Base-by-base conservation (phyloP, 2,797 vertebrate species). In the Pangasius sanitwongsei region DNA sequence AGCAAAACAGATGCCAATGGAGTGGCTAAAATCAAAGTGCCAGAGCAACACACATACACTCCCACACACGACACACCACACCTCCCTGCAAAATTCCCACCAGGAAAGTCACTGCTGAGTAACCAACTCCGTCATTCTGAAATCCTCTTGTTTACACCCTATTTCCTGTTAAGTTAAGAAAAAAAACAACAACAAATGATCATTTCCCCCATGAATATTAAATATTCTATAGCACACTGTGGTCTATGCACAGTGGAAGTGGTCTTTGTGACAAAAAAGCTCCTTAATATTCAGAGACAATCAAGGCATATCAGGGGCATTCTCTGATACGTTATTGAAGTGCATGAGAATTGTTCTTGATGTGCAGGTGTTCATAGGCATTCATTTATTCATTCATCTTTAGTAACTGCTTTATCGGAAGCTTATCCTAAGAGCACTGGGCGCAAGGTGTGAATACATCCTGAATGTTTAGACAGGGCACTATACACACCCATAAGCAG, bases 81-180 rank as follows among this genome's bases (percentile, higher is more conserved):
- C 67, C 65, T 86, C 20, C 9, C 34, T 0, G 15, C 1, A 2
- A n/a, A 25, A 61, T 74, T 70, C 44, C 48, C 2, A 65, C n/a
- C 3, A 41, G 23, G 44, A 59, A 86, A 57, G 67, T 80, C 80
- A 87, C 55, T 75, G 41, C 55, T 86, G 78, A 87, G 78, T 83
- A 83, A 70, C 4, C 3, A 7, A 83, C 34, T 41, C 31, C 18
- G 59, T 25, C 6, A 74, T 86, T 57, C 4, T 41, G 7, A 57
- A 57, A 74, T 37, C 13, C 34, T 59, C 25, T 86, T 57, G 34
- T 74, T 74, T 69, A 74, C 53, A 59, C 53, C 85, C 6, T 75
- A 41, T 3, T 28, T 75, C 69, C 55, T 86, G 20, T 41, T 48
- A 25, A 9, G 6, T 5, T 37, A 57, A 28, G 12, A 6, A 78